Conservation (phyloP, 2,888 invertebrate species). For the Tuta absoluta region DNA sequence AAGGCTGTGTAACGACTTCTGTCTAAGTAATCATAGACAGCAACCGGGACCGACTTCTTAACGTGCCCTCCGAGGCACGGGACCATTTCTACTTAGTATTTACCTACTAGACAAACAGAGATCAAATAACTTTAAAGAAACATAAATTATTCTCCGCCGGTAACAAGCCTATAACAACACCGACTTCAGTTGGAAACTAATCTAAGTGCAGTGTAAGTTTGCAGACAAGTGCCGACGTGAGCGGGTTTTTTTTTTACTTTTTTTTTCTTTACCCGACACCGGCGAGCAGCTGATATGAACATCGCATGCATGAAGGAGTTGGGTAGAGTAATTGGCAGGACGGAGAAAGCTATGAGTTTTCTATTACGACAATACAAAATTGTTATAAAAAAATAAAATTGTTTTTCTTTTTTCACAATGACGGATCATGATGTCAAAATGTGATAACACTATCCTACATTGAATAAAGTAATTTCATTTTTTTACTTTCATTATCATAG, state of each 20-base stretch:
- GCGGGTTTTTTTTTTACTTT: slow-evolving; percentile 48
- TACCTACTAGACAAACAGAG: too few species aligned
- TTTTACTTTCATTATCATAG: too few species aligned
- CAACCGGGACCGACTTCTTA: too few species aligned
- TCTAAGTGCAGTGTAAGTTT: slow-evolving; percentile 76
- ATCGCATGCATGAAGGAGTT: slow-evolving; percentile 70
- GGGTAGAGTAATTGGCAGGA: slow-evolving; percentile 43
- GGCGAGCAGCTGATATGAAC: slow-evolving; percentile 69
- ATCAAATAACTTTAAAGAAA: background rate
- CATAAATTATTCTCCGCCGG: slow-evolving; percentile 2
- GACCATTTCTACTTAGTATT: too few species aligned
- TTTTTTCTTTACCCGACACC: slow-evolving; percentile 48
- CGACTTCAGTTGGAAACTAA: slow-evolving; percentile 64
- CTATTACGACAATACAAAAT: background rate
- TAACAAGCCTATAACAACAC: slow-evolving; percentile 22
- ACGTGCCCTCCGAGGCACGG: too few species aligned
- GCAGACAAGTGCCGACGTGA: slow-evolving; percentile 72
- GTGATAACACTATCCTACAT: too few species aligned
- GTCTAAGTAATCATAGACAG: too few species aligned
- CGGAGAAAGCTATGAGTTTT: background rate
- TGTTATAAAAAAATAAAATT: background rate
- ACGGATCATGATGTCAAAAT: too few species aligned
- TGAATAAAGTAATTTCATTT: too few species aligned
- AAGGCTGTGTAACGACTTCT: too few species aligned
- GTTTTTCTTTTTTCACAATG: too few species aligned